A percentile compares a stretch with the other conserved stretches of the same genome.
Conservation (phyloP, 2,797 vertebrate species). For the Toxotes lorentzi region DNA sequence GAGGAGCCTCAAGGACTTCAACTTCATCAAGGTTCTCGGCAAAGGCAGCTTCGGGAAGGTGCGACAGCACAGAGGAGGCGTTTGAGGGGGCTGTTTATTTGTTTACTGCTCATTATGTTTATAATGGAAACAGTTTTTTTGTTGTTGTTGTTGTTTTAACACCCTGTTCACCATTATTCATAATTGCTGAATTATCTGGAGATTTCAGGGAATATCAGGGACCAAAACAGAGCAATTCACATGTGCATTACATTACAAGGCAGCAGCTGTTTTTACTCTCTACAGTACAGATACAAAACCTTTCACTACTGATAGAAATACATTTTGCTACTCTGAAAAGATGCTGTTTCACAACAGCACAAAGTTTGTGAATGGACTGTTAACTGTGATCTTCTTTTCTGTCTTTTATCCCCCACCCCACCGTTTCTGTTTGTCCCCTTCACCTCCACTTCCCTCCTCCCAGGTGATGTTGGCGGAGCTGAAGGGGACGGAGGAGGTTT, state of each 20-base stretch:
- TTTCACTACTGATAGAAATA: not conserved
- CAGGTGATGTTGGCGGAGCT: slow-evolving; percentile 97
- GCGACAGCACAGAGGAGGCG: slow-evolving; percentile 7
- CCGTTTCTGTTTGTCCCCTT: not conserved
- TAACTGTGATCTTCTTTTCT: not conserved
- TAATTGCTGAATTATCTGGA: slow-evolving; percentile 13
- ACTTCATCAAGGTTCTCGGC: slow-evolving; percentile 98
- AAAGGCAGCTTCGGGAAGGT: slow-evolving; percentile 99
- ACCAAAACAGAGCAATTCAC: slow-evolving; percentile 15
- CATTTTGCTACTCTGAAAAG: not conserved
- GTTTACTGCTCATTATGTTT: slow-evolving; percentile 38
- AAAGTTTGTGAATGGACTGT: no score
- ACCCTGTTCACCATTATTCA: slow-evolving; percentile 13
- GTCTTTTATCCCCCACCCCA: not conserved
- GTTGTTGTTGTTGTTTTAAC: slow-evolving; percentile 3
- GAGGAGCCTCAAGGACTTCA: slow-evolving; percentile 94
- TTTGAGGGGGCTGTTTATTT: slow-evolving; percentile 37
- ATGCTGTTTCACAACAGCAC: no score
- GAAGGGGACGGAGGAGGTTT: slow-evolving; percentile 96
- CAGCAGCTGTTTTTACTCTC: slow-evolving; percentile 15
- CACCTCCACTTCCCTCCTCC: slow-evolving; percentile 7
- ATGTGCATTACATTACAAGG: not conserved
- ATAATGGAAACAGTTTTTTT: slow-evolving; percentile 27
- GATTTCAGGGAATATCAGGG: not conserved
- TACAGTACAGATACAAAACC: not conserved